Evolutionary conservation across 2,113 vertebrate species (phyloP).

Genomic region (Gavialis gangeticus): DNA sequence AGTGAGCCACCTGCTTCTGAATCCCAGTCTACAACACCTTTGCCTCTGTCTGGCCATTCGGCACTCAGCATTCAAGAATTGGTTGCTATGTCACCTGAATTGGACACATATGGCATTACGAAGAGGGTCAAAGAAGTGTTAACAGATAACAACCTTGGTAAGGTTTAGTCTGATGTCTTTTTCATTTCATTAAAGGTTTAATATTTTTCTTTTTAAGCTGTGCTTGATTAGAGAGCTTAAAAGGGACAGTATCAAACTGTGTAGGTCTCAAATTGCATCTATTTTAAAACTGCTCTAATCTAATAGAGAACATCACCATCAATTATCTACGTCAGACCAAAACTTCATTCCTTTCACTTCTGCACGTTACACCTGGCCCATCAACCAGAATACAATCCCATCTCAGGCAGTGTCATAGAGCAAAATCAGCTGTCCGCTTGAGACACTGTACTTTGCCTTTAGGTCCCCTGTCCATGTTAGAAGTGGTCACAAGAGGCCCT

Average conservation of each 20-base stretch:
- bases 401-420: neutral
- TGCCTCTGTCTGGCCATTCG: slow-evolving; percentile 88
- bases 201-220: neutral
- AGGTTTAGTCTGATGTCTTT: slow-evolving; percentile 9
- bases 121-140: slow-evolving; percentile 98
- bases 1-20: slow-evolving; percentile 82
- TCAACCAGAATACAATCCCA: neutral
- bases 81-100: slow-evolving; percentile 93
- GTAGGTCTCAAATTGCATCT: neutral
- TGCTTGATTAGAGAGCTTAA: neutral
- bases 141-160: slow-evolving; percentile 97
- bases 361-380: slow-evolving; percentile 5
- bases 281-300: neutral
- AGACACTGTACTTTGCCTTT: neutral
- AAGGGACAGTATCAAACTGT: neutral
- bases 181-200: rapidly evolving
- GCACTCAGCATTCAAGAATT: slow-evolving; percentile 94
- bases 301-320: neutral
- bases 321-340: neutral
- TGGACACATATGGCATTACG: slow-evolving; percentile 95
- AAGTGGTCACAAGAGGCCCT: neutral
- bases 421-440: neutral
- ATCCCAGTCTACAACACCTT: slow-evolving; percentile 86
- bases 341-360: neutral
- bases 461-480: neutral